Evolutionary conservation across 2,113 vertebrate species (phyloP).

Genomic region (Elgaria multicarinata): DNA sequence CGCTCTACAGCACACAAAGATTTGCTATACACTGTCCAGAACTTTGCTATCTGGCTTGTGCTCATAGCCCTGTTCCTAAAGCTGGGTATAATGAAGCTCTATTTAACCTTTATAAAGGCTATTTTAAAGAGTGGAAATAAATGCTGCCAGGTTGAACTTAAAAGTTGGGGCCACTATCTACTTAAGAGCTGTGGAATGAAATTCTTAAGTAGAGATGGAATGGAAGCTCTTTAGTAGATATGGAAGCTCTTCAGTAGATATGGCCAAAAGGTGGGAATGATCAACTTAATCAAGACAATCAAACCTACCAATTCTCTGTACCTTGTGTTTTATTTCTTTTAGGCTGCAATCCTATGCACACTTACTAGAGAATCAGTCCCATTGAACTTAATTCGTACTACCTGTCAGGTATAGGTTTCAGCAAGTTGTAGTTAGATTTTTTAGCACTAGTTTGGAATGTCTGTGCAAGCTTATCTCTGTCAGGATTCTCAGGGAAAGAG

Average conservation of each 20-base stretch:
- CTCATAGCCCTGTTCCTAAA: background rate
- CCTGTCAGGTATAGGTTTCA: background rate
- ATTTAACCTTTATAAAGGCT: background rate
- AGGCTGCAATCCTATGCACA: background rate
- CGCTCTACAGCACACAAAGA: background rate
- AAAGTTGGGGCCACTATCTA: background rate
- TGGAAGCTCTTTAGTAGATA: no score
- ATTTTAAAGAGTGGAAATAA: background rate
- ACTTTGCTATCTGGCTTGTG: background rate
- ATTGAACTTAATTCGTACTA: background rate
- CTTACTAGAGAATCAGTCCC: background rate
- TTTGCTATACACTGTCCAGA: no score
- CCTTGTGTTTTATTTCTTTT: slow-evolving; percentile 26
- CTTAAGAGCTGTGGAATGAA: background rate
- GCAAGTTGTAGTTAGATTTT: no score
- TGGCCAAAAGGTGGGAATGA: background rate
- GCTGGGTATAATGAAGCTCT: background rate
- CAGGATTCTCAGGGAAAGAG: no score
- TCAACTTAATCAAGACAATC: background rate
- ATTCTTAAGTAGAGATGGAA: background rate
- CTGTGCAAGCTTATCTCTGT: no score
- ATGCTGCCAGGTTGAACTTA: slow-evolving; percentile 9
- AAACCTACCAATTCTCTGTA: slow-evolving; percentile 15
- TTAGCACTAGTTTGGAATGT: no score
- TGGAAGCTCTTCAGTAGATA: background rate